Base-by-base conservation (phyloP, 2,888 invertebrate genomes). In the Drosophila aldrichi region DNA sequence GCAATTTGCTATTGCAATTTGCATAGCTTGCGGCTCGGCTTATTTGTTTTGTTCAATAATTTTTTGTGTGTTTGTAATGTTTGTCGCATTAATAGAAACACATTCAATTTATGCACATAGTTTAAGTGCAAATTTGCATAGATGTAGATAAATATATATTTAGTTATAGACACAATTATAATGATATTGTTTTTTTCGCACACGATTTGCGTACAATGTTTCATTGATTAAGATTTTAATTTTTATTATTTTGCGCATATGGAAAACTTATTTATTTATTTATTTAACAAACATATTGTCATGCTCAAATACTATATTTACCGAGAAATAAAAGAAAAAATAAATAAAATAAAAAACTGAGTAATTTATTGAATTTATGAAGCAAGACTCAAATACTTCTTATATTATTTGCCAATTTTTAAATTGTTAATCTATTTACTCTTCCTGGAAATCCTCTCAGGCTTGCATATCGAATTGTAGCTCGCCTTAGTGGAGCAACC, bases 211-310 rank as follows among this genome's bases (percentile, higher is more conserved):
- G 51, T 64, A 67, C 61, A 67, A 67, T 76, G 75, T 78, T 67
- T 77, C 73, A 38, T 46, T 29, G n/a, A 44, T 63, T 34, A 25
- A 64, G 34, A 52, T 54, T 34, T 52, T 12, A 34, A 40, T 54
- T 63, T 66, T 18, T 36, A 62, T 34, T 54, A 38, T 62, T 61
- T 63, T 61, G 60, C 14, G 61, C 61, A 52, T 49, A 83, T 72
- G 72, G 72, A 59, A 77, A 73, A 71, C 67, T 61, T 78, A 85
- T 85, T 85, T 84, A 85, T 84, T 85, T 85, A 85, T 85, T 85
- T 85, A 85, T 85, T 85, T 74, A 84, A 73, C 82, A 82, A 87
- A 87, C 88, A 87, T 84, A 87, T 85, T 85, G 88, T 85, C 82
- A 84, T 78, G 73, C 61, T 67, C 63, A 68, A 70, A 71, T 73